phyloP scores from a whole-genome alignment of 2,888 invertebrate genomes.

The Tryphoninae sp. region DNA sequence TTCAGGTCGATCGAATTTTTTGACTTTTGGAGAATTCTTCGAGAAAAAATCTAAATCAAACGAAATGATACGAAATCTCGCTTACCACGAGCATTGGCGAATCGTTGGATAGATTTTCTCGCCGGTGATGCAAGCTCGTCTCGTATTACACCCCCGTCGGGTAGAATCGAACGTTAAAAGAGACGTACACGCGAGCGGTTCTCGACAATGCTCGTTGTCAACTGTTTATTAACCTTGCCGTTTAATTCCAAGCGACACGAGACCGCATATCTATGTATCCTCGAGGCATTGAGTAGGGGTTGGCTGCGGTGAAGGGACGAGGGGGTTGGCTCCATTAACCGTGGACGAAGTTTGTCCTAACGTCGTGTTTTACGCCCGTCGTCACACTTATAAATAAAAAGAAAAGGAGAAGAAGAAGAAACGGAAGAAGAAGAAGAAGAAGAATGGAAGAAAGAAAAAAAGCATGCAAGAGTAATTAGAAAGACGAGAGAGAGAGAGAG shows the following conservation, averaged over 20 bases:
- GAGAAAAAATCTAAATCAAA: background rate
- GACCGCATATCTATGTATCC: conserved; percentile 23
- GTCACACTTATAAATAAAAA: conserved; percentile 56
- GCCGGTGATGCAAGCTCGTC: conserved; percentile 57
- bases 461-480: background rate
- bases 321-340: conserved; percentile 52
- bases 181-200: conserved; percentile 17
- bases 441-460: background rate
- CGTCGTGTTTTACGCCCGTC: conserved; percentile 33
- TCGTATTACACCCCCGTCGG: conserved; percentile 14
- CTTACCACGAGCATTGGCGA: background rate
- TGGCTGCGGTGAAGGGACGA: conserved; percentile 55
- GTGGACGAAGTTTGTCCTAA: conserved; percentile 30
- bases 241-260: conserved; percentile 47
- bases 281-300: conserved; percentile 31
- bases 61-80: background rate
- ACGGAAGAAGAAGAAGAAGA: background rate
- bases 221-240: conserved; percentile 66
- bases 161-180: conserved; percentile 12
- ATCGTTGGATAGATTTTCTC: background rate
- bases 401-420: conserved; percentile 7
- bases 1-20: too few species aligned
- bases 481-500: background rate
- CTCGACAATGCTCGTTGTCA: conserved; percentile 57
- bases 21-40: too few species aligned